Evolutionary conservation across 1,140 invertebrate genomes (phyloP).

Genomic region (Hirudo medicinalis): DNA sequence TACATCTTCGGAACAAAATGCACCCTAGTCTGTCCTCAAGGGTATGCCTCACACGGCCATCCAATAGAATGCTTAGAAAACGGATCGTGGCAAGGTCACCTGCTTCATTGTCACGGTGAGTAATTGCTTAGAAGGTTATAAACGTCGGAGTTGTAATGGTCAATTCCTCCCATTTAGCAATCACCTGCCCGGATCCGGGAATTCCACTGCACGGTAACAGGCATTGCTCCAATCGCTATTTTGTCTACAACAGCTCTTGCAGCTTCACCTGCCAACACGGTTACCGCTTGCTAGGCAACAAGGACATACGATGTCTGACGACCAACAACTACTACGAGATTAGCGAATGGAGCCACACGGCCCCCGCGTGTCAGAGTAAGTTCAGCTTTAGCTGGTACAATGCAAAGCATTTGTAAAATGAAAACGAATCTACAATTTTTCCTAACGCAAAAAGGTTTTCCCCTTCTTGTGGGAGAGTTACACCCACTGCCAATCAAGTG

Average conservation of each 20-base stretch:
- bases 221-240: neutral
- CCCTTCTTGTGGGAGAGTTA: too few relatives aligned
- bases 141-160: too few relatives aligned
- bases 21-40: neutral
- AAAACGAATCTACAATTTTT: too few relatives aligned
- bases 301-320: neutral
- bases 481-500: too few relatives aligned
- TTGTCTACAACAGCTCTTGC: neutral
- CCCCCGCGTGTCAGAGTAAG: slow-evolving; percentile 1
- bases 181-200: neutral
- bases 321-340: neutral
- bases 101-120: neutral
- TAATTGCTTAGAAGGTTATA: too few relatives aligned
- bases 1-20: neutral
- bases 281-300: neutral
- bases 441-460: too few relatives aligned
- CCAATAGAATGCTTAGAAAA: slow-evolving; percentile 8
- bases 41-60: neutral
- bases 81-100: neutral
- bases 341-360: neutral
- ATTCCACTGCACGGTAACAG: neutral
- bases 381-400: neutral
- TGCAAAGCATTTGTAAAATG: too few relatives aligned
- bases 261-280: neutral
- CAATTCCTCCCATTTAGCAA: neutral